A percentile compares a stretch with the other conserved stretches of the same genome.
Evolutionary conservation across 2,113 vertebrate genomes (phyloP).

Genomic region (Microcebus murinus): DNA sequence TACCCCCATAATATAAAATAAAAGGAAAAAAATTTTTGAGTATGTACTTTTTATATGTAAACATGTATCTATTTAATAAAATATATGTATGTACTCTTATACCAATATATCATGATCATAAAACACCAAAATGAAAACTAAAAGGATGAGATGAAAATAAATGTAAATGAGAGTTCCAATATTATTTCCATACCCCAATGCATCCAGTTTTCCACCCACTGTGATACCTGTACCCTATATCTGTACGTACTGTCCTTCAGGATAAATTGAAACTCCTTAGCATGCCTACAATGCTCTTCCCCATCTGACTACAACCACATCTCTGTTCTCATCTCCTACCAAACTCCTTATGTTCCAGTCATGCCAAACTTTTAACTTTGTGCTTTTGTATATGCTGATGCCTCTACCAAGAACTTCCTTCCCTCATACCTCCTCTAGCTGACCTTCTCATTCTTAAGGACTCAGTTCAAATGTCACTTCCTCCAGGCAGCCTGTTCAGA

Average conservation of each 20-base stretch:
- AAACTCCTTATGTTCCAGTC: not conserved
- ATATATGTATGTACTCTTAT: not conserved
- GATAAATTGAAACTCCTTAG: not conserved
- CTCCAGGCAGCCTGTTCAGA: not conserved
- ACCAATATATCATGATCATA: not conserved
- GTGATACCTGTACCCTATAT: not conserved
- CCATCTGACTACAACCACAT: not conserved
- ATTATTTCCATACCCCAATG: not conserved
- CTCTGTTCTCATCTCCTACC: not conserved
- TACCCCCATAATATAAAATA: no score
- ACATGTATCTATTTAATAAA: not conserved
- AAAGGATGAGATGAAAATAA: not conserved
- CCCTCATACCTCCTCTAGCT: no score
- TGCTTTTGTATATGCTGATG: not conserved
- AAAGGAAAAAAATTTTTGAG: not conserved
- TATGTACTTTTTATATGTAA: not conserved
- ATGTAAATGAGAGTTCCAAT: not conserved
- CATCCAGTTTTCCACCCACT: not conserved
- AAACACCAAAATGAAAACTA: not conserved
- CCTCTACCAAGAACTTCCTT: not conserved
- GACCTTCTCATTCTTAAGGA: not conserved
- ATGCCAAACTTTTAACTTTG: not conserved
- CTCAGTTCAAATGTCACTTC: not conserved
- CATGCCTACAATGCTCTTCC: not conserved
- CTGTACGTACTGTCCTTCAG: rapidly evolving